A percentile compares a stretch with the other conserved stretches of the same genome.
Conservation (phyloP, 2,888 invertebrate species). For the Tetragonisca angustula region DNA sequence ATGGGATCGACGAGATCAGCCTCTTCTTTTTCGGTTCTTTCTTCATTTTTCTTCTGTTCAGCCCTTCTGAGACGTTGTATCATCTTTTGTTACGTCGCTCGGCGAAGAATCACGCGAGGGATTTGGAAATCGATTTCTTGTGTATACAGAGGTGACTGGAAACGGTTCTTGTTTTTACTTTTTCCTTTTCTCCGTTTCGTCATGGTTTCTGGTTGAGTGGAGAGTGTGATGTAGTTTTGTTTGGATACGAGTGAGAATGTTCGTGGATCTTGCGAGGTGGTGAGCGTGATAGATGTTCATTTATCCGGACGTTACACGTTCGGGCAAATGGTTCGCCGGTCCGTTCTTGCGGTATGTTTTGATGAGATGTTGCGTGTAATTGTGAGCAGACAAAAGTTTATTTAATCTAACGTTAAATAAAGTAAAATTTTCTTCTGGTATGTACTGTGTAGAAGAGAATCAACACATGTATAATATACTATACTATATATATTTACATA, state of each 20-base stretch:
- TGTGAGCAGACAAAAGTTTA: too few relatives aligned
- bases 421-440: too few relatives aligned
- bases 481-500: too few relatives aligned
- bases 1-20: constrained; percentile 21
- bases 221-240: neutral
- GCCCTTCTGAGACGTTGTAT: neutral
- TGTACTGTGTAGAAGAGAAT: too few relatives aligned
- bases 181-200: neutral
- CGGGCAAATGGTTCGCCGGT: neutral
- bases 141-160: neutral
- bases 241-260: neutral
- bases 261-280: neutral
- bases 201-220: neutral
- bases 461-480: too few relatives aligned
- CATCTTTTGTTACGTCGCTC: neutral
- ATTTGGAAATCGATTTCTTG: constrained; percentile 40
- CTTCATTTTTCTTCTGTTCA: neutral
- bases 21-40: constrained; percentile 15
- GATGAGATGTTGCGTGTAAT: too few relatives aligned
- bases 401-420: too few relatives aligned
- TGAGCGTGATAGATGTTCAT: neutral
- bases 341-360: too few relatives aligned
- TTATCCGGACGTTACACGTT: neutral
- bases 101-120: constrained; percentile 23
- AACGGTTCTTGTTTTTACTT: too few relatives aligned